Evolutionary conservation across 2,113 vertebrate genomes (phyloP).

Genomic region (Cochlearius cochlearius): DNA sequence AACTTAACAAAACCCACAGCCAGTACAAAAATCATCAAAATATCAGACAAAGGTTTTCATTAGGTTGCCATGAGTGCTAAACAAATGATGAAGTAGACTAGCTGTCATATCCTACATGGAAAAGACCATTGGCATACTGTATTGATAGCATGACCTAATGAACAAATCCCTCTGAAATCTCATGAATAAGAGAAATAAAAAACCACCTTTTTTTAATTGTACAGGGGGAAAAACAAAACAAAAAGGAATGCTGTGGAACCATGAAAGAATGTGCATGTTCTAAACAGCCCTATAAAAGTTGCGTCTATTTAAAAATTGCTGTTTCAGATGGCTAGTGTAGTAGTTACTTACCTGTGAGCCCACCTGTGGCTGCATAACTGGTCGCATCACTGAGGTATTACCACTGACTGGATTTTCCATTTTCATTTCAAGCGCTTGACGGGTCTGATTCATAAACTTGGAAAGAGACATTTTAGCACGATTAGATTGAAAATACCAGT

Average conservation of each 20-base stretch:
- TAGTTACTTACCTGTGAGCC: constrained; percentile 75
- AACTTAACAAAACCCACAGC: background rate
- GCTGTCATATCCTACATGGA: background rate
- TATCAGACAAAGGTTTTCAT: background rate
- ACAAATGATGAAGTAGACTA: background rate
- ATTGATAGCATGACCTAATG: background rate
- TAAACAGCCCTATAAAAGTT: background rate
- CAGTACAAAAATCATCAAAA: background rate
- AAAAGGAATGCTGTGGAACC: background rate
- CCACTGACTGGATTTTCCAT: constrained; percentile 81
- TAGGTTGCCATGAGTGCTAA: background rate
- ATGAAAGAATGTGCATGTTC: background rate
- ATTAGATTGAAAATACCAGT: background rate
- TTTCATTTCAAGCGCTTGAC: constrained; percentile 88
- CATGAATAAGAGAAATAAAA: background rate
- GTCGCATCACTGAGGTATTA: constrained; percentile 81
- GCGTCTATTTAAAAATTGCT: background rate
- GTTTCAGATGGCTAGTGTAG: background rate
- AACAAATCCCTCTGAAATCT: background rate
- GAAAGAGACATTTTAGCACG: background rate
- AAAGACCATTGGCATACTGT: background rate
- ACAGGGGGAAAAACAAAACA: background rate
- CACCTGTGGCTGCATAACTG: constrained; percentile 83
- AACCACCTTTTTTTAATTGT: fast-evolving
- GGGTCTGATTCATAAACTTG: constrained; percentile 94